phyloP scores from a whole-genome alignment of 2,797 vertebrate species.

The Fratercula arctica region DNA sequence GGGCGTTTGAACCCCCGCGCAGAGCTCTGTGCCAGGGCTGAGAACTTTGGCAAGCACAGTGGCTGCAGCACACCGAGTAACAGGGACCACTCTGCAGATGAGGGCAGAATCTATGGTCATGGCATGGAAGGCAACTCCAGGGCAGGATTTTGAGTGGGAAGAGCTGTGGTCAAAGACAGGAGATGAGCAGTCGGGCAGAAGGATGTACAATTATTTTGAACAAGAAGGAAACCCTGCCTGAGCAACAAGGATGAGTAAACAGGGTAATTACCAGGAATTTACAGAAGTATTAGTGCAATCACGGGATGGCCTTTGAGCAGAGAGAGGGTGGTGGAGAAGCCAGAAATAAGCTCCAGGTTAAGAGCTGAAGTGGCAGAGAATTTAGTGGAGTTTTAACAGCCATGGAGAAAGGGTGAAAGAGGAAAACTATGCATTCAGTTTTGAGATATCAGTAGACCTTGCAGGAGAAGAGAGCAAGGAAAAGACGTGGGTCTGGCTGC shows the following conservation, averaged over 20 bases:
- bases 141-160: neutral
- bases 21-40: neutral
- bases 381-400: neutral
- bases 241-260: slow-evolving; percentile 37
- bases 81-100: neutral
- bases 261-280: slow-evolving; percentile 50
- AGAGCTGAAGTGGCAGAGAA: neutral
- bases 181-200: neutral
- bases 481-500: neutral
- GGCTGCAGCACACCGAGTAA: neutral
- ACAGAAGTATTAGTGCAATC: neutral
- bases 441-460: neutral
- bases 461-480: neutral
- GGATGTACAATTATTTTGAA: neutral
- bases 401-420: neutral
- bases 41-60: neutral
- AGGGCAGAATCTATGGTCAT: neutral
- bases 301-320: slow-evolving; percentile 1
- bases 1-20: neutral
- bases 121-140: neutral
- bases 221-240: neutral
- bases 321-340: neutral
- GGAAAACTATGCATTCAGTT: neutral
- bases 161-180: neutral
- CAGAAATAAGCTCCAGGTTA: slow-evolving; percentile 19